Percentiles rank a stretch among this genome's conserved stretches.
These are phyloP conservation scores for Heteractis magnifica DNA, from an alignment of 92 coral and sea anemone species.

Conservation along the genomic window DNA sequence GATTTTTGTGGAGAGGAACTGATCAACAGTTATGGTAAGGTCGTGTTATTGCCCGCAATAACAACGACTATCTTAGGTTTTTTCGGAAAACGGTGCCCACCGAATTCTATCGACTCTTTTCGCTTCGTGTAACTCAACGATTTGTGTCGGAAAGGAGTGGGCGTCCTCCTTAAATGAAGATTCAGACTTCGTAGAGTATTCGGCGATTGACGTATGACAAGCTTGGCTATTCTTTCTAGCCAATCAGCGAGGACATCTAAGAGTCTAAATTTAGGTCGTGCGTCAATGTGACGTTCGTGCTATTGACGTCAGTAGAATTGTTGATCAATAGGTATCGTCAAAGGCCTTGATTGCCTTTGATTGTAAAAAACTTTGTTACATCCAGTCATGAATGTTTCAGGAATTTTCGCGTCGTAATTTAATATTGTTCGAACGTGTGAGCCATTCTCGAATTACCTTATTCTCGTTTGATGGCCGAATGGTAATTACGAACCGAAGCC, in stretches of 20 bases:
- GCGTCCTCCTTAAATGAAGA: conserved; percentile 87
- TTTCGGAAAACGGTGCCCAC: conserved; percentile 56
- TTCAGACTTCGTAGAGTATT: conserved; percentile 16
- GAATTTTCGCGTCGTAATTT: conserved; percentile 32
- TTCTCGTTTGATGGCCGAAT: conserved; percentile 14
- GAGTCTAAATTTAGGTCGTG: conserved; percentile 42
- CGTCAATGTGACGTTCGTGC: conserved; percentile 65
- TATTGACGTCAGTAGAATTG: conserved; percentile 73
- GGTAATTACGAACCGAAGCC: conserved; percentile 29
- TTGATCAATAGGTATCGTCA: conserved; percentile 85
- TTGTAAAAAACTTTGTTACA: conserved; percentile 42
- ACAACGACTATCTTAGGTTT: conserved; percentile 80
- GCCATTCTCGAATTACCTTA: conserved; percentile 18
- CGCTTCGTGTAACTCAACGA: conserved; percentile 92
- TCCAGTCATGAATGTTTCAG: conserved; percentile 22
- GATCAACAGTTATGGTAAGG: conserved; percentile 97
- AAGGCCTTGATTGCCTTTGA: conserved; percentile 55
- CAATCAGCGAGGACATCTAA: conserved; percentile 43
- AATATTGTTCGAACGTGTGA: conserved; percentile 8
- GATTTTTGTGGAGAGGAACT: conserved; percentile 73
- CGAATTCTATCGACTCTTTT: conserved; percentile 67
- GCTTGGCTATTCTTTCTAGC: conserved; percentile 34
- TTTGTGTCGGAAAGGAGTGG: conserved; percentile 89
- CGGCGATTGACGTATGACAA: conserved; percentile 20
- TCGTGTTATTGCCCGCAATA: conserved; percentile 99